Percentiles rank a stretch among this genome's conserved stretches.
phyloP scores from a whole-genome alignment of 2,113 vertebrate species.

The Prinia subflava region DNA sequence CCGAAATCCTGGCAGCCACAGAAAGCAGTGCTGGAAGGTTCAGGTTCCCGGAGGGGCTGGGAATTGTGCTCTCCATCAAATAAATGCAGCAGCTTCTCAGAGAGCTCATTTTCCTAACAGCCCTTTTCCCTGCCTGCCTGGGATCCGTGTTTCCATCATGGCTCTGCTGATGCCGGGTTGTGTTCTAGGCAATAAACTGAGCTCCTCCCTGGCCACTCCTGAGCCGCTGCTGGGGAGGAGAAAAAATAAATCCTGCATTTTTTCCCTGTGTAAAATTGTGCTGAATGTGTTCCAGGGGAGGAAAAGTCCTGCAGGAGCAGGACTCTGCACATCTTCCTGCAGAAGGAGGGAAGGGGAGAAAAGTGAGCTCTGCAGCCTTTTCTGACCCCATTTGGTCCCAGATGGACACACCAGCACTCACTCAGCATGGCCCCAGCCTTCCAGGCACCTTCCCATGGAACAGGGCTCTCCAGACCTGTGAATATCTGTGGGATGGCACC shows the following conservation, averaged over 20 bases:
- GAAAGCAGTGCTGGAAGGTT: neutral
- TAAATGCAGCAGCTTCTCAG: neutral
- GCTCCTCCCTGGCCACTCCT: neutral
- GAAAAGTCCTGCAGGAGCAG: neutral
- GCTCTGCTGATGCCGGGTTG: neutral
- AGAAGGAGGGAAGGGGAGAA: neutral
- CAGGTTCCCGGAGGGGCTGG: neutral
- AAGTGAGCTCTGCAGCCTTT: neutral
- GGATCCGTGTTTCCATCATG: neutral
- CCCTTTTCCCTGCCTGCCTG: neutral
- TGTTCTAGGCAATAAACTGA: slow-evolving; percentile 1
- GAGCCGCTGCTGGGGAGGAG: neutral
- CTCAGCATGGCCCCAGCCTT: neutral
- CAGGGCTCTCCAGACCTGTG: neutral
- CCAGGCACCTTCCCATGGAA: neutral
- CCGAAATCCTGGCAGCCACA: neutral
- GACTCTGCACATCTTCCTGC: neutral
- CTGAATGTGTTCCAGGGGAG: neutral
- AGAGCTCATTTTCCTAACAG: slow-evolving; percentile 4
- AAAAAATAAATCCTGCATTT: neutral
- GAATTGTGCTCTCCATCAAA: neutral
- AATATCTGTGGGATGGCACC: neutral
- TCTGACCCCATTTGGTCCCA: neutral
- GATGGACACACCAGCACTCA: neutral
- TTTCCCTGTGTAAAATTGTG: neutral